A percentile compares a stretch with the other conserved stretches of the same genome.
These are phyloP conservation scores for Morpho helenor DNA, from an alignment of 2,888 invertebrate genomes.

Conservation along the genomic window DNA sequence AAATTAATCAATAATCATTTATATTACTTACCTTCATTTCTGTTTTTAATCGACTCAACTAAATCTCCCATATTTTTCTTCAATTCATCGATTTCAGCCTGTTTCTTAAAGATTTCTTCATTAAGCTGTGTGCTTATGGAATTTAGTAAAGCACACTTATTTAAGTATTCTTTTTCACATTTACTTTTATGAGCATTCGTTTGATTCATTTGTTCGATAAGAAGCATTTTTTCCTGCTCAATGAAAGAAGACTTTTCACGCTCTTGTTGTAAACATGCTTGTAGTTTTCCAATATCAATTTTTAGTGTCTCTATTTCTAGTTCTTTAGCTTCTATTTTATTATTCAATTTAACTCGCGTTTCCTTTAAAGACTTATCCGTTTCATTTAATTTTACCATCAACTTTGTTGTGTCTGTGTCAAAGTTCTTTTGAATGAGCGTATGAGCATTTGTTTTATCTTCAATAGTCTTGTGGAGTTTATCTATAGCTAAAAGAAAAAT, in stretches of 20 bases:
- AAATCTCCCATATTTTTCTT: slow-evolving; percentile 32
- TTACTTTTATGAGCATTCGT: slow-evolving; percentile 34
- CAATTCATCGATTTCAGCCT: slow-evolving; percentile 26
- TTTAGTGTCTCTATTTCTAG: slow-evolving; percentile 34
- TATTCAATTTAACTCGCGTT: slow-evolving; percentile 30
- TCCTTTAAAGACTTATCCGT: slow-evolving; percentile 39
- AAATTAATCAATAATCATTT: neutral
- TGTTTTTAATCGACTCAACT: slow-evolving; percentile 34
- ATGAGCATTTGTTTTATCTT: slow-evolving; percentile 38
- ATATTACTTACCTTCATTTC: slow-evolving; percentile 35
- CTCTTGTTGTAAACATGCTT: slow-evolving; percentile 29
- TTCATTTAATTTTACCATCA: slow-evolving; percentile 39
- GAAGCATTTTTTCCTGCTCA: slow-evolving; percentile 34
- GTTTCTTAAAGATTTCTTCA: slow-evolving; percentile 33
- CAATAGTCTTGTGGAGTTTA: slow-evolving; percentile 35
- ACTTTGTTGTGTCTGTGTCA: slow-evolving; percentile 36
- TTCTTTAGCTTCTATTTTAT: slow-evolving; percentile 33
- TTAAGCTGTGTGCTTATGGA: slow-evolving; percentile 32
- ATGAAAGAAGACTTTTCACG: slow-evolving; percentile 28
- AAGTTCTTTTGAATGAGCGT: slow-evolving; percentile 36
- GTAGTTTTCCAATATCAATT: slow-evolving; percentile 35
- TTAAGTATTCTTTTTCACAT: slow-evolving; percentile 41
- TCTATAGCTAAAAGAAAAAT: slow-evolving; percentile 34
- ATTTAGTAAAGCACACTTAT: slow-evolving; percentile 34
- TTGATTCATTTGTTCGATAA: slow-evolving; percentile 35